A percentile compares a stretch with the other conserved stretches of the same genome.
Evolutionary conservation across 1,140 invertebrate species (phyloP).

Genomic region (Spodoptera frugiperda): DNA sequence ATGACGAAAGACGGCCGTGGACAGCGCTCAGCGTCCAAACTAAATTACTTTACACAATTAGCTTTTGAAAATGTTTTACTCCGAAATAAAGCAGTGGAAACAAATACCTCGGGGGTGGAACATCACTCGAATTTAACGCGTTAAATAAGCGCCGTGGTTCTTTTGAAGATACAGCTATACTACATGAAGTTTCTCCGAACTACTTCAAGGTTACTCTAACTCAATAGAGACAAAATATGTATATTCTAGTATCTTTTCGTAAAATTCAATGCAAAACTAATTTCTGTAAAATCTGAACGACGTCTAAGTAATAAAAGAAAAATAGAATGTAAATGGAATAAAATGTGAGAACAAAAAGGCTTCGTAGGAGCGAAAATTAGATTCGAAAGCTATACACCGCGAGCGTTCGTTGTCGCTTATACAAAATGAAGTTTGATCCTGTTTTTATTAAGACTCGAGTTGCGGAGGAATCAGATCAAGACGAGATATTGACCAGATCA

Average conservation of each 20-base stretch:
- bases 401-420: slow-evolving; percentile 55
- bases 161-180: not conserved
- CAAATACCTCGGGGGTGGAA: slow-evolving; percentile 50
- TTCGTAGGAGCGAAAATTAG: slow-evolving; percentile 56
- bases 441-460: slow-evolving; percentile 54
- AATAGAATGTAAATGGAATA: slow-evolving; percentile 55
- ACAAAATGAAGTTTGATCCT: slow-evolving; percentile 62
- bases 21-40: slow-evolving; percentile 59
- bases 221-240: not conserved
- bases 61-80: slow-evolving; percentile 62
- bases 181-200: not conserved
- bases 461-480: slow-evolving; percentile 43
- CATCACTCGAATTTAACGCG: not conserved
- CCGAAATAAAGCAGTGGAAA: slow-evolving; percentile 53
- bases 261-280: slow-evolving; percentile 20
- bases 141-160: too few species aligned
- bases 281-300: slow-evolving; percentile 30
- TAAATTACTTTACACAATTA: slow-evolving; percentile 69
- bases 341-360: slow-evolving; percentile 54
- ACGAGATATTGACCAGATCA: slow-evolving; percentile 13
- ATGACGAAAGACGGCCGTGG: slow-evolving; percentile 61
- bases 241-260: not conserved
- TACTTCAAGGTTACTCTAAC: too few species aligned
- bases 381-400: slow-evolving; percentile 62
- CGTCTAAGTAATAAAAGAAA: slow-evolving; percentile 38